These are phyloP conservation scores for Protomyctophum bolini DNA, from an alignment of 2,113 vertebrate species.

Conservation along the genomic window DNA sequence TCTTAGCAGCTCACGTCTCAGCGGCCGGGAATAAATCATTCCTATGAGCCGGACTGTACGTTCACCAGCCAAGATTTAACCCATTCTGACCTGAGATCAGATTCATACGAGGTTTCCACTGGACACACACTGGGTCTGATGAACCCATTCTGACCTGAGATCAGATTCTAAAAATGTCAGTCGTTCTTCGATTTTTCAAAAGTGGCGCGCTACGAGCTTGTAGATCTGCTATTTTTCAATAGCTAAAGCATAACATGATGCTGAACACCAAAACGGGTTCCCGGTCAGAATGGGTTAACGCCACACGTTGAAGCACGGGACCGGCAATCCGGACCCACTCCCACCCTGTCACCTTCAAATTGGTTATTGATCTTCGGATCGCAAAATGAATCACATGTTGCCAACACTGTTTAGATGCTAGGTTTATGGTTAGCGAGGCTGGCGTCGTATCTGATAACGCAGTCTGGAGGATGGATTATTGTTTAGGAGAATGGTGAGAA, in stretches of 20 bases:
- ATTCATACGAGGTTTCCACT: no score
- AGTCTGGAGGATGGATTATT: constrained; percentile 55
- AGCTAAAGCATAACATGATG: no score
- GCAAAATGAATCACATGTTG: constrained; percentile 74
- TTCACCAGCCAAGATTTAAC: constrained; percentile 67
- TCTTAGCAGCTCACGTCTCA: constrained; percentile 32
- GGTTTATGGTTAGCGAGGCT: constrained; percentile 59
- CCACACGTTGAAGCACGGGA: constrained; percentile 53
- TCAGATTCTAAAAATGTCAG: no score
- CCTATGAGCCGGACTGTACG: constrained; percentile 36
- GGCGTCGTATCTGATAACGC: constrained; percentile 38
- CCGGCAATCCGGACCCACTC: constrained; percentile 61
- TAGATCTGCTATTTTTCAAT: no score
- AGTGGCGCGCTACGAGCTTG: no score
- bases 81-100: no score
- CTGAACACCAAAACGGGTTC: no score
- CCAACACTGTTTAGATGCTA: constrained; percentile 56
- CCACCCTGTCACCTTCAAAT: constrained; percentile 73
- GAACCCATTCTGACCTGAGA: no score
- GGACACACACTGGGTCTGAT: no score
- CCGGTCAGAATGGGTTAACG: no score
- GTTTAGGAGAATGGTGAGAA: constrained; percentile 46
- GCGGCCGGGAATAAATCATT: constrained; percentile 67
- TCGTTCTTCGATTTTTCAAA: no score
- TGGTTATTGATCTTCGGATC: constrained; percentile 81